Conservation (phyloP, 2,888 invertebrate species). For the Hypselothyrea guttata region DNA sequence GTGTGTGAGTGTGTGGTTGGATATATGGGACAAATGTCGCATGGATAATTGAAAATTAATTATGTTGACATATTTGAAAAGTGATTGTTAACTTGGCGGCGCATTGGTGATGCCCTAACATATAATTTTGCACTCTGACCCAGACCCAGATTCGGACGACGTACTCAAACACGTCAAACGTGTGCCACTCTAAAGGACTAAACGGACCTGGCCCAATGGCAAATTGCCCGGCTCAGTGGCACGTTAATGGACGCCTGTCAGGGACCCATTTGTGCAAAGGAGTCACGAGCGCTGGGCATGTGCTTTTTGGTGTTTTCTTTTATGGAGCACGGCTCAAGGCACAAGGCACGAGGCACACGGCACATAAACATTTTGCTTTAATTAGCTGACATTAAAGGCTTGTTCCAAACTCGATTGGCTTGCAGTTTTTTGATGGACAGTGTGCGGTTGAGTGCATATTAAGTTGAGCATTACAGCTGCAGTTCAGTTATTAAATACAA, state of each 20-base stretch:
- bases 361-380: constrained; percentile 54
- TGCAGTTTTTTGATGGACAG: not conserved
- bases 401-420: not conserved
- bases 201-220: constrained; percentile 28
- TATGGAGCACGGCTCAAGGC: constrained; percentile 30
- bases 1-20: constrained; percentile 11
- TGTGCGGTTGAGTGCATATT: constrained; percentile 28
- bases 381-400: constrained; percentile 47
- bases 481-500: constrained; percentile 44
- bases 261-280: constrained; percentile 47
- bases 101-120: constrained; percentile 48
- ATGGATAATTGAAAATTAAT: constrained; percentile 75
- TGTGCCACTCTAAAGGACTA: not conserved
- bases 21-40: constrained; percentile 49
- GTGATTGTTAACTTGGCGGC: constrained; percentile 63
- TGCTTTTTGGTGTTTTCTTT: constrained; percentile 31
- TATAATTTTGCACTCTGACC: constrained; percentile 48
- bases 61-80: constrained; percentile 76
- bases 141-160: not conserved
- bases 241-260: constrained; percentile 58
- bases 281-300: constrained; percentile 16
- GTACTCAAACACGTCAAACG: not conserved
- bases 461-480: constrained; percentile 33
- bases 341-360: constrained; percentile 37
- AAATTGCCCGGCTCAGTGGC: constrained; percentile 42